These are phyloP conservation scores for Protophormia terraenovae DNA, from an alignment of 2,888 invertebrate species.

Conservation along the genomic window DNA sequence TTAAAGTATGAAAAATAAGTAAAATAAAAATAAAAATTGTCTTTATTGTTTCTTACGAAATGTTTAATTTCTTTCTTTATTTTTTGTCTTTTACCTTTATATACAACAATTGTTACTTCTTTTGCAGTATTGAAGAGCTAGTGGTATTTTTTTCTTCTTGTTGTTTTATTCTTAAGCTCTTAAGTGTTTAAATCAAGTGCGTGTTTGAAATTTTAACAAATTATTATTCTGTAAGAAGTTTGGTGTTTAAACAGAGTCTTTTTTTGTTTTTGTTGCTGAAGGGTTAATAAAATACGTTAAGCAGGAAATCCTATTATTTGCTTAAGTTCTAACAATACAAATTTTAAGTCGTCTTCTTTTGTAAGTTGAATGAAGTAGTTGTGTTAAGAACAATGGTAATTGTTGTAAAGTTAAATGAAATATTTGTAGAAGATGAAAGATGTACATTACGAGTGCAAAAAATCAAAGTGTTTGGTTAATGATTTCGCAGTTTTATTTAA, in stretches of 20 bases:
- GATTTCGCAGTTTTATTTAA: slow-evolving; percentile 23
- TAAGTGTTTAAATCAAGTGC: slow-evolving; percentile 56
- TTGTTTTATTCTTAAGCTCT: slow-evolving; percentile 19
- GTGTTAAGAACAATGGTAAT: slow-evolving; percentile 24
- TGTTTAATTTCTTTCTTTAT: slow-evolving; percentile 28
- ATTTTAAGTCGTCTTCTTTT: not conserved
- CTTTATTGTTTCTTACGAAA: slow-evolving; percentile 38
- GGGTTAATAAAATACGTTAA: slow-evolving; percentile 49
- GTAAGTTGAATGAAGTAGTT: too few relatives aligned
- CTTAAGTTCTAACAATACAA: slow-evolving; percentile 36
- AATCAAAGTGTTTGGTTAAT: not conserved
- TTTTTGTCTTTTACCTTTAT: slow-evolving; percentile 1
- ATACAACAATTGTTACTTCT: not conserved
- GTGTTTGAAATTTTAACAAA: slow-evolving; percentile 67
- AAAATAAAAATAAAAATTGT: slow-evolving; percentile 12
- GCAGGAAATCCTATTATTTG: slow-evolving; percentile 66
- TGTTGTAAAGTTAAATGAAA: slow-evolving; percentile 31
- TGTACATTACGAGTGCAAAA: not conserved
- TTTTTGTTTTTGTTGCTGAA: not conserved
- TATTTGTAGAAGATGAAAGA: not conserved
- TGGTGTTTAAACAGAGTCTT: not conserved
- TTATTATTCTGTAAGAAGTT: slow-evolving; percentile 34
- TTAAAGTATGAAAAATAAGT: not conserved
- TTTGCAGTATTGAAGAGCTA: not conserved
- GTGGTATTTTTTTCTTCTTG: too few relatives aligned